Percentiles rank a stretch among this genome's conserved stretches.
These are phyloP conservation scores for Lithobates pipiens DNA, from an alignment of 2,797 vertebrate genomes.

Conservation along the genomic window DNA sequence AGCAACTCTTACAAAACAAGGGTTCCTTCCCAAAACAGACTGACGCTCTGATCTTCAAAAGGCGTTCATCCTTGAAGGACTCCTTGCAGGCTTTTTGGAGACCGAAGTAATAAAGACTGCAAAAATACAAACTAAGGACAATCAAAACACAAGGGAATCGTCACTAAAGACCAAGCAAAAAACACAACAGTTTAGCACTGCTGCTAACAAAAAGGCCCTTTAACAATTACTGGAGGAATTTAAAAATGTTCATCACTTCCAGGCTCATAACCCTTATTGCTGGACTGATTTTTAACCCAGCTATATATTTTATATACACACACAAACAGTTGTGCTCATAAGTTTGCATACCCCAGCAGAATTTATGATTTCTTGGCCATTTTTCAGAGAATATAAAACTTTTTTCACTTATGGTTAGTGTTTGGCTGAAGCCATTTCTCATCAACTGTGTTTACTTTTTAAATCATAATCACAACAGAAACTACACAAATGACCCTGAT, in stretches of 20 bases:
- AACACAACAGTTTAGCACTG: conserved; percentile 7
- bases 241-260: neutral
- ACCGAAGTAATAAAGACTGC: conserved; percentile 22
- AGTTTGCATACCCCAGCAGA: no score
- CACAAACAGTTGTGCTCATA: no score
- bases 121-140: conserved; percentile 14
- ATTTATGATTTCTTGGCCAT: no score
- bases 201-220: conserved; percentile 24
- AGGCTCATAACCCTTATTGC: neutral
- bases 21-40: conserved; percentile 9
- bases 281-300: neutral
- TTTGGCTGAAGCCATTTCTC: no score
- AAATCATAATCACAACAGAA: no score
- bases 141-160: conserved; percentile 5
- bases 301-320: no score
- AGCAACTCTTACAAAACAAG: conserved; percentile 25
- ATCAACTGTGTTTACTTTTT: no score
- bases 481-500: no score
- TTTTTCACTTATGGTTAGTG: no score
- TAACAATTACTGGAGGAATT: conserved; percentile 19
- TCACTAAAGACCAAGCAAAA: conserved; percentile 41
- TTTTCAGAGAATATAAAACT: no score
- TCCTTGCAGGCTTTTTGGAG: conserved; percentile 38
- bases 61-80: conserved; percentile 28
- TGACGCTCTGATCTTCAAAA: neutral